phyloP scores from a whole-genome alignment of 2,888 invertebrate species.

The Callosobruchus maculatus region DNA sequence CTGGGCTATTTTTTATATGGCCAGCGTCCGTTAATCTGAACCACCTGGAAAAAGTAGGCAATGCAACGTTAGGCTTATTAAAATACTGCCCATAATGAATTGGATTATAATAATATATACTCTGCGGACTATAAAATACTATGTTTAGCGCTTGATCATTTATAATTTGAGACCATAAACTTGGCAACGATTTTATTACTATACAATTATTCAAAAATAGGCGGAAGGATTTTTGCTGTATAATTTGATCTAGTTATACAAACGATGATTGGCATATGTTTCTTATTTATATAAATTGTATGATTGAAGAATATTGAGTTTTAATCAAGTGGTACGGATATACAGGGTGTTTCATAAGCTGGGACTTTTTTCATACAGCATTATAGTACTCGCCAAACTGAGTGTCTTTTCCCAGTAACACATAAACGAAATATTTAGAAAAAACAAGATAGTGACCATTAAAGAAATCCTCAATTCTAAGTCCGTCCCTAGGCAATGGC shows the following conservation, averaged over 20 bases:
- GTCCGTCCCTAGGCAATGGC: no score
- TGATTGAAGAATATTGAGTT: no score
- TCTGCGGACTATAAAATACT: background rate
- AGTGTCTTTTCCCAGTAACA: no score
- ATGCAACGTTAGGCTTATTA: background rate
- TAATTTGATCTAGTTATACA: background rate
- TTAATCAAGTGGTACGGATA: no score
- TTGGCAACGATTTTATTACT: background rate
- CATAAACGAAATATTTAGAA: no score
- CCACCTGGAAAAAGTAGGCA: background rate
- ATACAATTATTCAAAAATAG: background rate
- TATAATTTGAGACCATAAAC: background rate
- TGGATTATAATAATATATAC: background rate
- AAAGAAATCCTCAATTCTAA: no score
- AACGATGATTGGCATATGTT: no score
- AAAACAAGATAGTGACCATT: no score
- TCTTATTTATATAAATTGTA: no score
- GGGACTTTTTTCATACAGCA: no score
- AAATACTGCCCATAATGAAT: background rate
- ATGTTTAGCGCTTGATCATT: background rate
- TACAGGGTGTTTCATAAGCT: no score
- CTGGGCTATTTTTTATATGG: background rate
- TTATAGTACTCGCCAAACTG: no score
- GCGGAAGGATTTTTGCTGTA: background rate
- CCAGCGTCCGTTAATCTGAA: background rate